These are phyloP conservation scores for Papilio protenor DNA, from an alignment of 2,888 invertebrate species.

Conservation along the genomic window DNA sequence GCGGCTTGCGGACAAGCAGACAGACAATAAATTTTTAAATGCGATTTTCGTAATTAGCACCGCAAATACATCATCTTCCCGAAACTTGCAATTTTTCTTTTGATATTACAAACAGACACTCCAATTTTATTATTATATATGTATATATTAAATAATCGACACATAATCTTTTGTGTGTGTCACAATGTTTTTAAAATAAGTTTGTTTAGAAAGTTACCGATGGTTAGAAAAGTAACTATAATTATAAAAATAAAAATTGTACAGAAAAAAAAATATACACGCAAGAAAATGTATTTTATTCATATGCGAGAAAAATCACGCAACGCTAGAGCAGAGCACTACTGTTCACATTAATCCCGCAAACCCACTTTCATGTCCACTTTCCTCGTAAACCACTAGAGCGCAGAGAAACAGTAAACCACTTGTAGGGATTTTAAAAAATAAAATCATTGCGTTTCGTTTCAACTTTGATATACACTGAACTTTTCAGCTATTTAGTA, in stretches of 20 bases:
- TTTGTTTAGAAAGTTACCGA: background rate
- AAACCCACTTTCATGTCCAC: constrained; percentile 18
- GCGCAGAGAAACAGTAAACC: background rate
- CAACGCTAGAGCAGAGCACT: background rate
- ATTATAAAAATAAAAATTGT: background rate
- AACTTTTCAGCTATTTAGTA: too few relatives aligned
- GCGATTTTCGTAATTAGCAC: too few relatives aligned
- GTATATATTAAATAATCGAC: background rate
- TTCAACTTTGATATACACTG: too few relatives aligned
- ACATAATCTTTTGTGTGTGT: background rate
- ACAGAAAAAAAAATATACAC: background rate
- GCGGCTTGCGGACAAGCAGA: too few relatives aligned
- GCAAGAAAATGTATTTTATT: constrained; percentile 1
- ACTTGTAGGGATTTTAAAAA: background rate
- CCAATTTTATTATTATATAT: too few relatives aligned
- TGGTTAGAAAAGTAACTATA: background rate
- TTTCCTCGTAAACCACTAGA: background rate
- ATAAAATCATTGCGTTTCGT: background rate
- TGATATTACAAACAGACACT: too few relatives aligned
- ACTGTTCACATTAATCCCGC: constrained; percentile 16
- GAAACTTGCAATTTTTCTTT: too few relatives aligned
- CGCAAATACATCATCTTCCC: too few relatives aligned
- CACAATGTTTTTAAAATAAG: too few relatives aligned
- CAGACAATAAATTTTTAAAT: too few relatives aligned
- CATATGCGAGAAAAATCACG: constrained; percentile 3